Evolutionary conservation across 2,797 vertebrate species (phyloP), one percentile per base, ranked within the genome.

Genomic region (Lithobates sylvaticus): DNA sequence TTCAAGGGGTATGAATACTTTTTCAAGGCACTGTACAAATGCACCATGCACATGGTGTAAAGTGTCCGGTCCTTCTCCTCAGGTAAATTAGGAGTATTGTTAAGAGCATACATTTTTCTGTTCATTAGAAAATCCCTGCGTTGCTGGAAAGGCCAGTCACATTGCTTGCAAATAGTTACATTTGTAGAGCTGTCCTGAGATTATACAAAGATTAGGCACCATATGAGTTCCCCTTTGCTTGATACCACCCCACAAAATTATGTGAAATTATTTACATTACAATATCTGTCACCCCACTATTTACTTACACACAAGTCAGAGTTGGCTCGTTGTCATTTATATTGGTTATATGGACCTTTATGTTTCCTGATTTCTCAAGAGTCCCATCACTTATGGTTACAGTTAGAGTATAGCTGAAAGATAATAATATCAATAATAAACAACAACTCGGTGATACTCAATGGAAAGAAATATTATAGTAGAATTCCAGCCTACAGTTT

Each of bases 331-430:
- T 90, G 78, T 88, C 84, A 64, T 90, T 91, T 36, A 91, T 78
- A 58, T 82, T 90, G 32, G 90, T 86, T 27, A 92, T 88, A 54
- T 87, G 90, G 72, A 92, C 84, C 47, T 89, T 91, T 8, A 92
- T 83, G 81, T 89, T 89, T 75, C 84, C 87, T 69, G 27, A 50
- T 15, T 69, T 23, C 68, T 86, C 89, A 54, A 91, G 81, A 72
- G 84, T 84, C 71, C 87, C 85, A 81, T 91, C 91, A 79, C 86
- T 81, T 76, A 89, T 89, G 86, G 78, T 91, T 85, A 90, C 87
- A 47, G 79, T 39, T 26, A 92, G 26, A 13, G 86, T 88, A 77
- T 90, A 91, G 74, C 90, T 91, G 42, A 23, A 85, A 78, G 10
- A 3, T 44, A 16, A 84, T 42, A 72, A 44, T 39, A 39, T 0